A percentile compares a stretch with the other conserved stretches of the same genome.
phyloP scores from a whole-genome alignment of 1,140 invertebrate genomes.

The Drosophila jambulina region DNA sequence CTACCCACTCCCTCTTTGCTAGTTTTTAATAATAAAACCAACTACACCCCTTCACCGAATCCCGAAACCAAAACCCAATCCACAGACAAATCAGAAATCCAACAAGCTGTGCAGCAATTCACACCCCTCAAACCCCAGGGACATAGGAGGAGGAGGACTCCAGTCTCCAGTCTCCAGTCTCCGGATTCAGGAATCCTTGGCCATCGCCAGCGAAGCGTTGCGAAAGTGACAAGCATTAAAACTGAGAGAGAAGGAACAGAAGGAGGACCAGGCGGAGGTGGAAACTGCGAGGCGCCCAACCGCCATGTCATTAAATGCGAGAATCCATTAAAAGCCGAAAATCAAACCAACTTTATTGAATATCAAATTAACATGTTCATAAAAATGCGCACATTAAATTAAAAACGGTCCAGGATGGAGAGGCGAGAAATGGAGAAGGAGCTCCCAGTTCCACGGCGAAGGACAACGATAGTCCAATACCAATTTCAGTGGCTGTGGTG shows the following conservation, averaged over 20 bases:
- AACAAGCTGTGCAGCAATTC: constrained; percentile 73
- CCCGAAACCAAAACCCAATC: neutral
- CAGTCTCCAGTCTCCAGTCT: neutral
- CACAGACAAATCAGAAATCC: constrained; percentile 69
- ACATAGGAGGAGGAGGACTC: neutral
- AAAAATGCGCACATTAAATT: constrained; percentile 83
- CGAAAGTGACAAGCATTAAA: constrained; percentile 46
- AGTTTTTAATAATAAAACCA: constrained; percentile 9
- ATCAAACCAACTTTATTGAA: constrained; percentile 84
- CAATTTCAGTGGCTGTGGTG: constrained; percentile 57
- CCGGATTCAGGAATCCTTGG: constrained; percentile 18
- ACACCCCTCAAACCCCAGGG: constrained; percentile 30
- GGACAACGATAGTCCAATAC: constrained; percentile 39
- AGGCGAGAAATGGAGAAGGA: constrained; percentile 4
- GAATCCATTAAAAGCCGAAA: constrained; percentile 83
- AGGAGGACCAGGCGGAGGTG: constrained; percentile 1
- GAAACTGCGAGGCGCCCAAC: constrained; percentile 37
- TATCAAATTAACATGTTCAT: constrained; percentile 84
- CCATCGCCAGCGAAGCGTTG: constrained; percentile 66
- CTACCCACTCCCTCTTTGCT: neutral
- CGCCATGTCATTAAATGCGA: constrained; percentile 74
- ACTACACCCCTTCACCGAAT: no score
- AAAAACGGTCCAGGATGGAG: constrained; percentile 48
- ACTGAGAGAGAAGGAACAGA: constrained; percentile 13
- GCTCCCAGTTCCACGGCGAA: neutral